Conservation (phyloP, 2,888 invertebrate species). For the Macrosoma leucophasiata region DNA sequence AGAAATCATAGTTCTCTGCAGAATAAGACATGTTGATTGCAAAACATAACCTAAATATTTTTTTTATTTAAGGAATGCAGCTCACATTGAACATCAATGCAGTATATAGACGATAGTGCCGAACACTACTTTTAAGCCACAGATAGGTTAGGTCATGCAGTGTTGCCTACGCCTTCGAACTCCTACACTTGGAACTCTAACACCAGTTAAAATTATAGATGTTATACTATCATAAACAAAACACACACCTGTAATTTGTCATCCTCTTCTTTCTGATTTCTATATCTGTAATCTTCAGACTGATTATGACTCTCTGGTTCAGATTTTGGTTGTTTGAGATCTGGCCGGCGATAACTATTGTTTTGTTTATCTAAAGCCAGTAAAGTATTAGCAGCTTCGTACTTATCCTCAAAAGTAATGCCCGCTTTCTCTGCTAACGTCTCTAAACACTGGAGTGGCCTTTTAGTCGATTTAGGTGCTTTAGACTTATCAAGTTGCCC, state of each 20-base stretch:
- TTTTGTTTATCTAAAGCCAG: constrained; percentile 80
- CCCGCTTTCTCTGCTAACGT: constrained; percentile 84
- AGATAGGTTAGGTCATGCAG: no score
- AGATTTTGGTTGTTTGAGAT: constrained; percentile 55
- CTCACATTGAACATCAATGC: no score
- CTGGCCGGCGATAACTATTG: constrained; percentile 59
- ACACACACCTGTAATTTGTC: constrained; percentile 66
- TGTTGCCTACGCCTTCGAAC: no score
- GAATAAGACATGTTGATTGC: no score
- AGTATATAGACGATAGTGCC: no score
- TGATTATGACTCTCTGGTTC: constrained; percentile 53
- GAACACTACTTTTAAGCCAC: no score
- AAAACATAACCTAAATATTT: no score
- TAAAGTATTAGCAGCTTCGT: constrained; percentile 80
- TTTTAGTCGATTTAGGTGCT: constrained; percentile 46
- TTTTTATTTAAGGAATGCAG: no score
- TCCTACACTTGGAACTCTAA: no score
- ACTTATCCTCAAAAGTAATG: constrained; percentile 83
- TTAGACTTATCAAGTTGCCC: constrained; percentile 50
- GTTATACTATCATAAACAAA: no score
- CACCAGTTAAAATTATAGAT: no score
- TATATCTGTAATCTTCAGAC: constrained; percentile 56
- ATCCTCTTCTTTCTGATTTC: constrained; percentile 66
- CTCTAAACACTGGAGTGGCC: constrained; percentile 80
- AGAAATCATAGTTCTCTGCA: no score